Conservation (phyloP, 2,888 invertebrate species). For the Automeris io region DNA sequence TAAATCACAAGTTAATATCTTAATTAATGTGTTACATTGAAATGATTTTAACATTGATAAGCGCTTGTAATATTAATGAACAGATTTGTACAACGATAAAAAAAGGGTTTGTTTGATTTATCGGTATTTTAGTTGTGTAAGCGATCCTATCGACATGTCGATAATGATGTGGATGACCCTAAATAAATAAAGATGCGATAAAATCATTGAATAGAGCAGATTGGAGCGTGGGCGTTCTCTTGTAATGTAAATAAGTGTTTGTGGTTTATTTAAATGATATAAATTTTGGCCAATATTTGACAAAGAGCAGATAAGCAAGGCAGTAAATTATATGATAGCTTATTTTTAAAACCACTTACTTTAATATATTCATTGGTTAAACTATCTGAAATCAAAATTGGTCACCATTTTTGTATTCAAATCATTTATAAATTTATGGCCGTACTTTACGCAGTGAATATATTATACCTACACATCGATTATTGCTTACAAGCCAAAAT, state of each 20-base stretch:
- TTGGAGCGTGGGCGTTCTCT: constrained; percentile 24
- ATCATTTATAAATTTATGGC: too few species aligned
- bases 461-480: too few species aligned
- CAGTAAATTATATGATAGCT: not conserved
- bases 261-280: constrained; percentile 13
- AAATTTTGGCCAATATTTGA: constrained; percentile 14
- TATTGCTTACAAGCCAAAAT: too few species aligned
- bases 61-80: constrained; percentile 10
- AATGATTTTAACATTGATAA: constrained; percentile 1
- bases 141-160: constrained; percentile 34
- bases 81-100: constrained; percentile 11
- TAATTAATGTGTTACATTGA: constrained; percentile 4
- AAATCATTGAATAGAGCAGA: constrained; percentile 23
- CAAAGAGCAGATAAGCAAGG: constrained; percentile 4
- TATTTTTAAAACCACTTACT: not conserved
- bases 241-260: constrained; percentile 21
- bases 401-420: too few species aligned
- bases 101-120: constrained; percentile 36
- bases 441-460: too few species aligned
- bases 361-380: too few species aligned
- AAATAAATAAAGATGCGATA: constrained; percentile 37
- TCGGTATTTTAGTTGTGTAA: constrained; percentile 36
- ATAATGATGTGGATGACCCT: constrained; percentile 40
- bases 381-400: too few species aligned
- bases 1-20: not conserved